phyloP scores from a whole-genome alignment of 2,888 invertebrate species.

The Antheraea yamamai region DNA sequence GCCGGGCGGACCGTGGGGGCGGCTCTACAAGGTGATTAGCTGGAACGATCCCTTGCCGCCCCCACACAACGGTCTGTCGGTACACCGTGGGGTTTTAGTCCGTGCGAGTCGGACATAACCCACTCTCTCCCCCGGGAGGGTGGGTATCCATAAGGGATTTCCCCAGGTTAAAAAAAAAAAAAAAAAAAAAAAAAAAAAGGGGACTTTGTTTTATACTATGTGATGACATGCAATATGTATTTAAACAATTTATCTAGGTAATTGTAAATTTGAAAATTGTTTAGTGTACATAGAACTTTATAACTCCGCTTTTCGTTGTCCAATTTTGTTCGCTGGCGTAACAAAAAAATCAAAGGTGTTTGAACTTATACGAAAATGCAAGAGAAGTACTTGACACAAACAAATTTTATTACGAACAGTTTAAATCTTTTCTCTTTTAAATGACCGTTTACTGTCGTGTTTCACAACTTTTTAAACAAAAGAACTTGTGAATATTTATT shows the following conservation, averaged over 20 bases:
- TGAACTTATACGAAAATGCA: constrained; percentile 4
- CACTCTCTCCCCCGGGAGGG: too few species aligned
- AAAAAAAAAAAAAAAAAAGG: too few species aligned
- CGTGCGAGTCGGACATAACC: too few species aligned
- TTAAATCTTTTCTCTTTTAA: constrained; percentile 65
- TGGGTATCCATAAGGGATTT: too few species aligned
- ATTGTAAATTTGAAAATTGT: neutral
- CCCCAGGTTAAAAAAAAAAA: too few species aligned
- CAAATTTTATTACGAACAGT: constrained; percentile 49
- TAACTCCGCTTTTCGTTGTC: neutral
- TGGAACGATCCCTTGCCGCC: too few species aligned
- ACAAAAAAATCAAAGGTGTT: neutral
- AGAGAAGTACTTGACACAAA: constrained; percentile 31
- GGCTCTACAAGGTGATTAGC: too few species aligned
- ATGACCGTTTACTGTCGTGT: constrained; percentile 61
- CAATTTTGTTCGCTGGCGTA: neutral
- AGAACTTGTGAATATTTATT: constrained; percentile 64
- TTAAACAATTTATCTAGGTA: neutral
- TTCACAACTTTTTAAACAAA: constrained; percentile 66
- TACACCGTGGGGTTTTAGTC: too few species aligned
- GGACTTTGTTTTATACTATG: too few species aligned
- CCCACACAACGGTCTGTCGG: too few species aligned
- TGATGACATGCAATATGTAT: neutral
- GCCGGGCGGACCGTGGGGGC: too few species aligned
- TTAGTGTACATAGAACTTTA: neutral